These are phyloP conservation scores for Sipha flava DNA, from an alignment of 1,140 invertebrate genomes.

Conservation along the genomic window DNA sequence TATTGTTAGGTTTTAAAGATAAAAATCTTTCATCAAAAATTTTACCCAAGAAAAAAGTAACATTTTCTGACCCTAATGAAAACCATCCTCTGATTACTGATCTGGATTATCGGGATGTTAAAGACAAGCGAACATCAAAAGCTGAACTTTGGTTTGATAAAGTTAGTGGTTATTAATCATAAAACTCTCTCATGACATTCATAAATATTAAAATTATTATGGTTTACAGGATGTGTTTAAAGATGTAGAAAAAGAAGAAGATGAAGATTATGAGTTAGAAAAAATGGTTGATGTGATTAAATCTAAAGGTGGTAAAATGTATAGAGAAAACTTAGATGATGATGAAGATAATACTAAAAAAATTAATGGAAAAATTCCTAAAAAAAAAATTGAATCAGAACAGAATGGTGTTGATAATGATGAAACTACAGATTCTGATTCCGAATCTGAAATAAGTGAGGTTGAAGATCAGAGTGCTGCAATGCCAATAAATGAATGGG, in stretches of 20 bases:
- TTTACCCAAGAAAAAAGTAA: conserved; percentile 34
- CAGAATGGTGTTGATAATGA: conserved; percentile 41
- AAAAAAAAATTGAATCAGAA: conserved; percentile 38
- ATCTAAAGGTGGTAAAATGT: conserved; percentile 57
- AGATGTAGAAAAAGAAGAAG: conserved; percentile 66
- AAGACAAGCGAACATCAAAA: conserved; percentile 61
- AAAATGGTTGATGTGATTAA: conserved; percentile 63
- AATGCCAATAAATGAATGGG: conserved; percentile 23
- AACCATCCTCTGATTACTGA: conserved; percentile 77
- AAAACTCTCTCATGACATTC: too few relatives aligned
- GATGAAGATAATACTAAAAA: conserved; percentile 40
- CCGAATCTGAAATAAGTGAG: conserved; percentile 53
- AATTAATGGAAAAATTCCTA: conserved; percentile 39
- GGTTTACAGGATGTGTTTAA: conserved; percentile 65
- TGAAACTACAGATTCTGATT: conserved; percentile 44
- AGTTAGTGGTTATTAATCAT: too few relatives aligned
- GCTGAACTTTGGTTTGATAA: conserved; percentile 85
- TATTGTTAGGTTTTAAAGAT: conserved; percentile 33
- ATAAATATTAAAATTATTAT: too few relatives aligned
- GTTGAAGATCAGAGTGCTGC: conserved; percentile 34
- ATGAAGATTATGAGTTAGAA: conserved; percentile 80
- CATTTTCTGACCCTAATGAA: conserved; percentile 35
- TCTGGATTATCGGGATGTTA: conserved; percentile 64
- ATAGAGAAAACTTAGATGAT: conserved; percentile 45
- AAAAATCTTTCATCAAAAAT: background rate